Conservation (phyloP, 2,113 vertebrate genomes). For the Festucalex cinctus region DNA sequence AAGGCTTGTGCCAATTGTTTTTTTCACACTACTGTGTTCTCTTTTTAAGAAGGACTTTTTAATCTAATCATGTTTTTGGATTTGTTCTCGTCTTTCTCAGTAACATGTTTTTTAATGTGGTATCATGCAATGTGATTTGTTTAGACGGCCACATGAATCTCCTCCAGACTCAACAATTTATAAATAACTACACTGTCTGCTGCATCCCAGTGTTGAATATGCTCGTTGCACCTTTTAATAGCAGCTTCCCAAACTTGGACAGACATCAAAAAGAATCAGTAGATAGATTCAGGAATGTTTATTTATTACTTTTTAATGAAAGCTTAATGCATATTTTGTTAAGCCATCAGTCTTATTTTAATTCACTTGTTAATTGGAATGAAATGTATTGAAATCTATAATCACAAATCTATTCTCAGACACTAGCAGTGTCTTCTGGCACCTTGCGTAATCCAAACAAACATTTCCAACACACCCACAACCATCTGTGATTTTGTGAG, state of each 20-base stretch:
- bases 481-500: neutral
- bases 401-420: neutral
- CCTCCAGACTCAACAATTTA: slow-evolving; percentile 33
- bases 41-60: neutral
- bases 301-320: neutral
- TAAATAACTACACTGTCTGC: slow-evolving; percentile 32
- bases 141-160: slow-evolving; percentile 43
- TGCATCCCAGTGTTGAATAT: slow-evolving; percentile 3
- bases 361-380: neutral
- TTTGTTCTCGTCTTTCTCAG: slow-evolving; percentile 28
- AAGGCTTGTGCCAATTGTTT: neutral
- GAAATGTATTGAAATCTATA: neutral
- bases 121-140: slow-evolving; percentile 45
- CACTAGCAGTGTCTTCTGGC: neutral
- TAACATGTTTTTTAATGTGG: slow-evolving; percentile 4
- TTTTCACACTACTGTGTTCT: neutral
- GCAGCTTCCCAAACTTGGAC: neutral
- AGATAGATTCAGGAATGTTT: too few relatives aligned
- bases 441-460: neutral
- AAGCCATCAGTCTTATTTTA: neutral
- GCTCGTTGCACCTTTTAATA: neutral
- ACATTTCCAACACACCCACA: neutral
- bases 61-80: slow-evolving; percentile 32
- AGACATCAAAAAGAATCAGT: neutral
- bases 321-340: too few relatives aligned